Percentiles rank a stretch among this genome's conserved stretches.
Conservation (phyloP, 1,140 invertebrate genomes). For the Grapholita molesta region DNA sequence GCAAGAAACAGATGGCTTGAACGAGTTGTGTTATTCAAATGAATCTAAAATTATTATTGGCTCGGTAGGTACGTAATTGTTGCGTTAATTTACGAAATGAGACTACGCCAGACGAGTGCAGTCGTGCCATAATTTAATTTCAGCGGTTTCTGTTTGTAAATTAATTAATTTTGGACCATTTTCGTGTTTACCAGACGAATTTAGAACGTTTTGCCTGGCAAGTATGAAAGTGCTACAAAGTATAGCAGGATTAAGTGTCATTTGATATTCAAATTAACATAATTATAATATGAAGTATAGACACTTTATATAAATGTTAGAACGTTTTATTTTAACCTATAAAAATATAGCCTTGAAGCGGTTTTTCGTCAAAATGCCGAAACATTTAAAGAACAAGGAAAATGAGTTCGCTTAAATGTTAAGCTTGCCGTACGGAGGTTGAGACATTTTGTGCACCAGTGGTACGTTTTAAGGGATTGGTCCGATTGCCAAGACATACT, state of each 20-base stretch:
- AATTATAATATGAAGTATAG: too few relatives aligned
- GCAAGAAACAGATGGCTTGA: conserved; percentile 64
- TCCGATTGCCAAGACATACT: background rate
- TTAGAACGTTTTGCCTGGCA: background rate
- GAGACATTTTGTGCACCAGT: background rate
- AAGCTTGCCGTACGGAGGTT: background rate
- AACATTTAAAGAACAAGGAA: background rate
- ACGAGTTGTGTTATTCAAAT: conserved; percentile 52
- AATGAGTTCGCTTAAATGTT: background rate
- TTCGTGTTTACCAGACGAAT: background rate
- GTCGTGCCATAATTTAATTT: conserved; percentile 32
- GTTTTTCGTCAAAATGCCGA: background rate
- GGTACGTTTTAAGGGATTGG: background rate
- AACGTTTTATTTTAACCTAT: too few relatives aligned
- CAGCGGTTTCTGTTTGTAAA: conserved; percentile 27
- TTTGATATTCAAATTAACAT: background rate
- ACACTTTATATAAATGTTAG: too few relatives aligned
- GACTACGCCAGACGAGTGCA: background rate
- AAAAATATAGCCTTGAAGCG: background rate
- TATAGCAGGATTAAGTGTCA: background rate
- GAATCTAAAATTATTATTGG: conserved; percentile 49
- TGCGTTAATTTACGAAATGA: conserved; percentile 50
- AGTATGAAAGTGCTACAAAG: background rate
- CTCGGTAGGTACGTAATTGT: conserved; percentile 43
- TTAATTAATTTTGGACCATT: conserved; percentile 9